These are phyloP conservation scores for Caiman crocodilus DNA, from an alignment of 2,797 vertebrate species.

Conservation along the genomic window DNA sequence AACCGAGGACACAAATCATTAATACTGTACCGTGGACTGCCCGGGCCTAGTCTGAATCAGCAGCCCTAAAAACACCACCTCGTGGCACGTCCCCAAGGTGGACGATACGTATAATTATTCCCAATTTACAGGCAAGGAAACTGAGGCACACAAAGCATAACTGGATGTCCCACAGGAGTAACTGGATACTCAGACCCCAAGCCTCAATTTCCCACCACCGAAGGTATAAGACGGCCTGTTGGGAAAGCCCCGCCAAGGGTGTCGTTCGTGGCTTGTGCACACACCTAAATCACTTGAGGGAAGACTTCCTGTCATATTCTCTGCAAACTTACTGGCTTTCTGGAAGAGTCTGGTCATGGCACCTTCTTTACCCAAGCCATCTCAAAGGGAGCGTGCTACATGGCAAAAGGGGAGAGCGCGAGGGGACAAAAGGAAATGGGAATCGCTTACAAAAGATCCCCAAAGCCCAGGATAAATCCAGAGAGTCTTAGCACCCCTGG, in stretches of 20 bases:
- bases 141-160: background rate
- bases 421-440: background rate
- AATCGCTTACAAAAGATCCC: background rate
- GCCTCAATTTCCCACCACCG: background rate
- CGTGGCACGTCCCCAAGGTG: background rate
- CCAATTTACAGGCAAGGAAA: background rate
- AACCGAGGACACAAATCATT: background rate
- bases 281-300: background rate
- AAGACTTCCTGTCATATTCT: background rate
- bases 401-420: background rate
- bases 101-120: background rate
- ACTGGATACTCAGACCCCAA: too few species aligned
- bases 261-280: background rate
- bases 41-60: background rate
- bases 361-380: fast-evolving
- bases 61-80: background rate
- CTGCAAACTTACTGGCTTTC: background rate
- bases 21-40: background rate
- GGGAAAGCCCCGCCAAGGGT: background rate
- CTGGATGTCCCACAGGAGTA: background rate
- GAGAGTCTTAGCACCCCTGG: background rate
- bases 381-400: background rate
- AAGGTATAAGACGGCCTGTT: background rate
- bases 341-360: fast-evolving
- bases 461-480: background rate